Base-by-base conservation (phyloP, 30 jellyfish, hydroid and myxozoan species). In the Cassiopea xamachana region DNA sequence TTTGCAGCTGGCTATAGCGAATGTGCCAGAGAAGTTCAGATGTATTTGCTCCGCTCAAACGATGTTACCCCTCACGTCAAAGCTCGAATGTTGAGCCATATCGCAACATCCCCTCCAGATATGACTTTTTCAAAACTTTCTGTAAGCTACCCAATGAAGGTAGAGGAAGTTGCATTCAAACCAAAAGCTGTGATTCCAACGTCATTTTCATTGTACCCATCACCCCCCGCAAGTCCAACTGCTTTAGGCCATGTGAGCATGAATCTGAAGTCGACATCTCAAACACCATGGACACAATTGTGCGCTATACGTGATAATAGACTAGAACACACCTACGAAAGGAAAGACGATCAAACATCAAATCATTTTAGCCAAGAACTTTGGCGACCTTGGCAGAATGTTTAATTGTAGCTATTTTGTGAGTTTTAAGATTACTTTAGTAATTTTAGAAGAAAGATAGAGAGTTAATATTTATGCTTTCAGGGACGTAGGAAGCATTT, bases 191-290 rank as follows among this genome's bases (percentile, higher is more conserved):
- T 83, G 39, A 69, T 62, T 17, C 45, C 95, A 1, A 89, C 88
- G 0, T 62, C 77, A 6, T 55, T 79, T 15, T 92, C 92, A 2
- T 64, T 84, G 3, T 92, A 83, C 78, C 98, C 98, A 1, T 92
- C 98, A 39, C 98, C 98, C 15, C 98, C 98, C 1, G 95, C 98
- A 2, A 92, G 98, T 72, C 98, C 98, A 16, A 81, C 86, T 47
- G 74, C 75, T 27, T 16, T 68, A 27, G 55, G 80, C 8, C 74
- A 64, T 14, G 2, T 17, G 2, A 51, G 80, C n/a, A 10, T 19
- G 6, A 71, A 19, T 71, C 39, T 43, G 2, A 71, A 71, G 5
- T 71, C 80, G 17, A 51, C 50, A 15, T 14, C 1, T n/a, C n/a
- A 19, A 19, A 1, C 55, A 8, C 80, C n/a, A 55, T 55, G 64